Base-by-base conservation (phyloP, 2,888 invertebrate genomes). In the Spodoptera picta region DNA sequence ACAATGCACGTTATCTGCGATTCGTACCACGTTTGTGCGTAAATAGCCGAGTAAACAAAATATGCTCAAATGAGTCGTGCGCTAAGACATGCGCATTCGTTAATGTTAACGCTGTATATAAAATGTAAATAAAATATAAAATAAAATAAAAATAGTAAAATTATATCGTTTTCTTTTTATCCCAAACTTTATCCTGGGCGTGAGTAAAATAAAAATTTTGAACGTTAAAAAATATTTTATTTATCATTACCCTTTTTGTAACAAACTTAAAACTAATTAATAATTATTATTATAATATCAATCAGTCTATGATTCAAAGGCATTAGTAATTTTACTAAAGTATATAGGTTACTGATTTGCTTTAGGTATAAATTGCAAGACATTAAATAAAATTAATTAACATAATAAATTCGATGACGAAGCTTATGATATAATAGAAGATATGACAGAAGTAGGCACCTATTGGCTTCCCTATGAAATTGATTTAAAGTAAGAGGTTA, bases 41-140 rank as follows among this genome's bases (percentile, higher is more conserved):
- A 66, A 46, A 61, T 73, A 67, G 68, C 59, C 63, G 48, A 51
- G 46, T 64, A 79, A 79, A 81, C 19, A 81, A 81, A 69, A 81
- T 80, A 90, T 92, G 93, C 93, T 93, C 93, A 93, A 93, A 84
- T 72, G 88, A 88, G 88, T 87, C 79, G 79, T 84, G 87, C 86
- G 84, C 81, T 71, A 81, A 83, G 81, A 83, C 78, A 83, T 74
- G 87, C 86, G 89, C 85, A 81, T 80, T 87, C 87, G 85, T 87
- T 87, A 87, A 88, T 87, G 75, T 80, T 82, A 89, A 91, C 78
- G 79, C 90, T 94, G 93, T 94, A 94, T 89, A 93, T 93, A 94
- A 92, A 90, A 90, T 94, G 93, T 94, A 94, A 91, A 92, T 92
- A 36, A 36, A 36, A 91, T 85, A 88, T 87, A 90, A 92, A 92